Evolutionary conservation across 1,140 invertebrate species (phyloP).

Genomic region (Conus betulinus): DNA sequence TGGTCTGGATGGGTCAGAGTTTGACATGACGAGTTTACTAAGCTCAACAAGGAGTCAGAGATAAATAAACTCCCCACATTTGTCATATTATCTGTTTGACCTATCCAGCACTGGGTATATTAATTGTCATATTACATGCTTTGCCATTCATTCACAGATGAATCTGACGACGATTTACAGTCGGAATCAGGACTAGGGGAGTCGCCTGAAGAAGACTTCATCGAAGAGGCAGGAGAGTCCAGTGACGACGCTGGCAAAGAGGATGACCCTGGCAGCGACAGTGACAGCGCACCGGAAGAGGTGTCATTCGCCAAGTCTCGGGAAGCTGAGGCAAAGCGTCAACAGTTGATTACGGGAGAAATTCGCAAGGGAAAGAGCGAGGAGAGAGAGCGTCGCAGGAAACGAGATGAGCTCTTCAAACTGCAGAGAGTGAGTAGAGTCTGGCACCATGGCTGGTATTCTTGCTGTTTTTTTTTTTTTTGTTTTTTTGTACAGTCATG

Average conservation of each 20-base stretch:
- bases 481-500: not conserved
- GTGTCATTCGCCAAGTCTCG: not conserved
- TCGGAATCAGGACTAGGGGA: conserved; percentile 8
- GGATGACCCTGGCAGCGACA: not conserved
- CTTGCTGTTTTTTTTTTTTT: not conserved
- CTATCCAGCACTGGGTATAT: no score
- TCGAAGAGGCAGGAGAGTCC: not conserved
- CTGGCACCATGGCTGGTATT: no score
- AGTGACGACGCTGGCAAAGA: not conserved
- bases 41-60: no score
- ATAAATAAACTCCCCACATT: no score
- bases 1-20: no score
- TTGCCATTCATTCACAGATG: not conserved
- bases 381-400: not conserved
- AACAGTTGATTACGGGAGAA: not conserved
- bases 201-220: conserved; percentile 9
- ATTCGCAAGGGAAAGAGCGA: not conserved
- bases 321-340: not conserved
- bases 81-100: no score
- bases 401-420: not conserved
- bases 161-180: conserved; percentile 6
- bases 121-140: no score
- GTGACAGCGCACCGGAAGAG: not conserved
- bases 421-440: not conserved
- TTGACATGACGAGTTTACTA: no score